phyloP scores from a whole-genome alignment of 1,140 invertebrate species.

The Alviniconcha marisindica region DNA sequence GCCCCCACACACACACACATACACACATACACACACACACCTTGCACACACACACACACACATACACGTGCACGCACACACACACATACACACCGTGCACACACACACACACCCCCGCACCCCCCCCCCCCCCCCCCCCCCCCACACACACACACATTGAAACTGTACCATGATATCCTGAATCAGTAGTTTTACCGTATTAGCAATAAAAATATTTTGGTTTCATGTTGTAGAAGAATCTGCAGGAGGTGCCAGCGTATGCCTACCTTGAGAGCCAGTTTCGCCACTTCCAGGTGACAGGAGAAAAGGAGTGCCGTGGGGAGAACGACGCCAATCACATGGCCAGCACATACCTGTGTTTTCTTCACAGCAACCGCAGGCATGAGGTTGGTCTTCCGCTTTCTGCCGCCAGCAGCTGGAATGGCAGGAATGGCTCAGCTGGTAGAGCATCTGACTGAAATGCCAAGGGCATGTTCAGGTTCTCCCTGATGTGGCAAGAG shows the following conservation, averaged over 20 bases:
- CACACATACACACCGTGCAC: not conserved
- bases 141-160: not conserved
- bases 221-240: conserved; percentile 39
- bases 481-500: too few species aligned
- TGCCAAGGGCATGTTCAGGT: too few species aligned
- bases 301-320: conserved; percentile 87
- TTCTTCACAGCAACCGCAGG: conserved; percentile 82
- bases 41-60: not conserved
- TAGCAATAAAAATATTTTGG: not conserved
- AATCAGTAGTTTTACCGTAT: too few species aligned
- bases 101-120: not conserved
- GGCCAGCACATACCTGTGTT: conserved; percentile 86
- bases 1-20: too few species aligned
- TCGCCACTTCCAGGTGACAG: conserved; percentile 85
- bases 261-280: conserved; percentile 84
- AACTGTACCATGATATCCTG: too few species aligned
- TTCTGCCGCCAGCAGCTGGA: too few species aligned
- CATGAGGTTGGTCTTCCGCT: conserved; percentile 75
- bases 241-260: conserved; percentile 50
- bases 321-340: conserved; percentile 85
- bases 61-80: not conserved
- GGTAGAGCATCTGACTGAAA: too few species aligned
- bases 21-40: too few species aligned
- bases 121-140: too few species aligned
- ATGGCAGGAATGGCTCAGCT: too few species aligned